Evolutionary conservation across 1,140 invertebrate species (phyloP), one percentile per base, ranked within the genome.

Genomic region (Phthorimaea operculella): DNA sequence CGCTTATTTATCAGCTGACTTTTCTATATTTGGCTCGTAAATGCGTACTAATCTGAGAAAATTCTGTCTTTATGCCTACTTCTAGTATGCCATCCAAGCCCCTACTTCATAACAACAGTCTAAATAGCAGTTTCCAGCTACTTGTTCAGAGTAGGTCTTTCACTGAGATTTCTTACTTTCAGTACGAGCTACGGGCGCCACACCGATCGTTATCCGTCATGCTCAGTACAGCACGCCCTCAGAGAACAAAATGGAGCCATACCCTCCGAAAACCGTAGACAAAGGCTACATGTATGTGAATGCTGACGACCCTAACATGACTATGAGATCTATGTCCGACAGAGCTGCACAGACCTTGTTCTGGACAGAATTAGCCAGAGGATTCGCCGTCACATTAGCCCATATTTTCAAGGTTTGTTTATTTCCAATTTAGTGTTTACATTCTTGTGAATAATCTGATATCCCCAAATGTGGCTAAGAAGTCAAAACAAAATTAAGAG

Each of bases 271-370:
- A 11, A 60, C 62, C 1, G 69, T 75, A 17, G 36, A 12, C 36
- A 10, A 10, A n/a, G 88, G 88, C 10, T 91, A 89, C 63, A 86
- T 86, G 52, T 90, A 90, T 85, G 89, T 94, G 9, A 90, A 89
- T 70, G 83, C 88, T 11, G 75, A 89, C 57, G 89, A 91, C 11
- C 72, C 76, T 14, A 87, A 87, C 54, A 90, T 91, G 89, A 51
- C 39, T 0, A 10, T 74, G 11, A 64, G 21, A 34, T 76, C 76
- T 45, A 70, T 79, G 9, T 58, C 76, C 12, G 76, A 83, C 18
- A 65, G 80, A 52, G 64, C 68, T 2, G 58, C 75, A 6, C 74
- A 81, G 51, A 65, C 56, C 10, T 10, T 73, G 1, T 83, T 83
- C 51, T 81, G 72, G 70, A 75, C 76, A 1, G 80, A 83, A 64